Base-by-base conservation (phyloP, 2,888 invertebrate genomes). In the Cremastobaeus sp. region DNA sequence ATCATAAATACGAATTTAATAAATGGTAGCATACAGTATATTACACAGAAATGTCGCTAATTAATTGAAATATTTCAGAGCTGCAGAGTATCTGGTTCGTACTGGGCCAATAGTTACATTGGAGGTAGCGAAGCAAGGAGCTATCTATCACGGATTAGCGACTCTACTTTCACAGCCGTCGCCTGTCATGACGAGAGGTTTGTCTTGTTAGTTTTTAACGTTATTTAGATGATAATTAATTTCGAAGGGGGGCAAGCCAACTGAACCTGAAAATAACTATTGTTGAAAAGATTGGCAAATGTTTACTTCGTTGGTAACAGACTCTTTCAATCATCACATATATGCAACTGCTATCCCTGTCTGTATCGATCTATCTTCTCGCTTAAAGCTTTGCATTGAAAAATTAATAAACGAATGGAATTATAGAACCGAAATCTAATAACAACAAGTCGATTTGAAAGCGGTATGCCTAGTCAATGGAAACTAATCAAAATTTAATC, bases 91-190 rank as follows among this genome's bases (percentile, higher is more conserved):
- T 87, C 91, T 99, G 85, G 97, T 97, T 41, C 91, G 96, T 59
- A 98, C 98, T 9, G 98, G 98, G 5, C 95, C 95, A 34, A 92
- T 96, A 3, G 99, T 99, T 20, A 95, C 95, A 4, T 89, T 99
- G 76, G 97, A 98, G 88, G 98, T 99, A 70, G 98, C 97, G 17
- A 99, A 99, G 88, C 97, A 98, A 88, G 99, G 98, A 48, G 99
- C 99, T 48, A 94, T 98, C 82, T 95, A 96, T 86, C 98, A 99
- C 89, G 99, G 99, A 18, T 90, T 99, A 59, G 97, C 97, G 11
- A 96, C 96, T 11, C 90, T 98, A 69, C 89, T 98, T 48, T 96
- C 95, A 80, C 97, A 97, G 86, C 97, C 97, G 8, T 95, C 95
- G 80, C 96, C 96, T 55, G 91, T 93, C 74, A 93, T 93, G 87